Conservation (phyloP, 1,140 invertebrate species). For the Lordiphosa clarofinis region DNA sequence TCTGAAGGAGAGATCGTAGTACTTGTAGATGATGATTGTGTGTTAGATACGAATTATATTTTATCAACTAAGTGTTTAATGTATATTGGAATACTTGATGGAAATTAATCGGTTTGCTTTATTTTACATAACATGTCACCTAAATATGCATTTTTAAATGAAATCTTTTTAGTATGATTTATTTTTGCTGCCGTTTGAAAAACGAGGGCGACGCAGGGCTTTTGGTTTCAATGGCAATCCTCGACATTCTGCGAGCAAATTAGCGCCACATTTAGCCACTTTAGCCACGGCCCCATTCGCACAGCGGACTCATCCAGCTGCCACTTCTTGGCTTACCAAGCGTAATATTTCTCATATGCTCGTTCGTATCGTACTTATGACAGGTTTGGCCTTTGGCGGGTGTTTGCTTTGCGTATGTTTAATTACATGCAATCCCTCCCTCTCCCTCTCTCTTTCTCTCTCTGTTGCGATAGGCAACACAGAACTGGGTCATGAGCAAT, state of each 20-base stretch:
- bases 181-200: constrained; percentile 8
- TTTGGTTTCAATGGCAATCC: constrained; percentile 18
- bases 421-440: constrained; percentile 34
- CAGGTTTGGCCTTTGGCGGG: constrained; percentile 19
- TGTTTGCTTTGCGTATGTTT: constrained; percentile 22
- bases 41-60: too few species aligned
- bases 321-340: constrained; percentile 20
- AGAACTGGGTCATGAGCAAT: constrained; percentile 42
- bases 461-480: neutral
- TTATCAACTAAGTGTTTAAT: too few species aligned
- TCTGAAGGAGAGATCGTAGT: too few species aligned
- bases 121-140: too few species aligned
- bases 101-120: too few species aligned
- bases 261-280: constrained; percentile 17
- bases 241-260: constrained; percentile 15
- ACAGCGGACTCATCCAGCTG: constrained; percentile 1
- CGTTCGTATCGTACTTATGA: constrained; percentile 7
- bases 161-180: neutral
- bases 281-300: constrained; percentile 4
- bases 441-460: neutral
- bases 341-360: constrained; percentile 24
- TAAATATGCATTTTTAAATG: too few species aligned
- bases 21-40: too few species aligned
- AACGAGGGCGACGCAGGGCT: neutral
- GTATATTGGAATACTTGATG: too few species aligned